phyloP scores from a whole-genome alignment of 2,113 vertebrate species.

The Hiodon alosoides region DNA sequence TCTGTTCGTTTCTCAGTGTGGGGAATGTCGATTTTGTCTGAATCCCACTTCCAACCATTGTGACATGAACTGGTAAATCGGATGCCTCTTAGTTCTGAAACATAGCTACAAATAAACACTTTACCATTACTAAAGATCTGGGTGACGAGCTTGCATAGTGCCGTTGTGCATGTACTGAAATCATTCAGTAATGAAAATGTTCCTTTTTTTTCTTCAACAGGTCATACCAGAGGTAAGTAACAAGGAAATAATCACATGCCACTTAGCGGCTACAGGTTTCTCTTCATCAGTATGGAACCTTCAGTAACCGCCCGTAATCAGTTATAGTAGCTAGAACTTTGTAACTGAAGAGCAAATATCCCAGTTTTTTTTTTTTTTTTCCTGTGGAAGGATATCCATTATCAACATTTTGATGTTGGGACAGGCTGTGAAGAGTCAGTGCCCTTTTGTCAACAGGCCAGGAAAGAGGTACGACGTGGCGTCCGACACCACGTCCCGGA shows the following conservation, averaged over 20 bases:
- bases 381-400: not conserved
- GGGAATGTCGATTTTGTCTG: slow-evolving; percentile 68
- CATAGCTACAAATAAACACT: not conserved
- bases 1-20: slow-evolving; percentile 67
- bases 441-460: slow-evolving; percentile 35
- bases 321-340: not conserved
- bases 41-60: slow-evolving; percentile 71
- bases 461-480: slow-evolving; percentile 44
- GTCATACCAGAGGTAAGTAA: slow-evolving; percentile 8
- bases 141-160: not conserved
- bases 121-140: not conserved
- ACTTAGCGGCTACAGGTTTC: too few relatives aligned
- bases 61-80: slow-evolving; percentile 59
- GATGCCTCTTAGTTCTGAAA: not conserved
- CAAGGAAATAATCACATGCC: too few relatives aligned
- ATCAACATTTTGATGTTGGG: too few relatives aligned
- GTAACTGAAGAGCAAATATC: not conserved
- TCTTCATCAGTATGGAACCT: too few relatives aligned
- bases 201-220: slow-evolving; percentile 2
- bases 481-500: slow-evolving; percentile 56
- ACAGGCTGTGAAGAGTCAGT: too few relatives aligned
- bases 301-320: not conserved
- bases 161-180: not conserved
- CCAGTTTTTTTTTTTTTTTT: not conserved
- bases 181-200: not conserved